Percentiles rank a stretch among this genome's conserved stretches.
phyloP scores from a whole-genome alignment of 2,113 vertebrate genomes.

The Nerophis lumbriciformis region DNA sequence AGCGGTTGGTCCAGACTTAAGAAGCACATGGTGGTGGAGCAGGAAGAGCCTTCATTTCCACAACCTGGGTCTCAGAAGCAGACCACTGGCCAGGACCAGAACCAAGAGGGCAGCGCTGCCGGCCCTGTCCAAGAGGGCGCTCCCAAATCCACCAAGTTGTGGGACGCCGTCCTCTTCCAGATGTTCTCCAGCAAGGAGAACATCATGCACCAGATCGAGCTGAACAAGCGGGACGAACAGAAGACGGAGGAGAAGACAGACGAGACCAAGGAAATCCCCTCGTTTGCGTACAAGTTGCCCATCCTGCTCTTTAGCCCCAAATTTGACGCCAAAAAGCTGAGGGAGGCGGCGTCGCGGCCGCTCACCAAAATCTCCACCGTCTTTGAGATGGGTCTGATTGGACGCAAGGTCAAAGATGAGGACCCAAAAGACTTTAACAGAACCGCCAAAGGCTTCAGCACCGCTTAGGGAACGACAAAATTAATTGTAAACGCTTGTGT shows the following conservation, averaged over 20 bases:
- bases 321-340: slow-evolving; percentile 88
- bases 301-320: slow-evolving; percentile 83
- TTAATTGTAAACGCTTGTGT: neutral
- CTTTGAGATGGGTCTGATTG: slow-evolving; percentile 76
- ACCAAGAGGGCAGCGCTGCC: slow-evolving; percentile 32
- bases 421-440: slow-evolving; percentile 87
- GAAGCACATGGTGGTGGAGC: slow-evolving; percentile 84
- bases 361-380: slow-evolving; percentile 67
- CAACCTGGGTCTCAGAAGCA: slow-evolving; percentile 42
- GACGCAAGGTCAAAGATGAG: slow-evolving; percentile 70
- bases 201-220: slow-evolving; percentile 72
- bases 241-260: slow-evolving; percentile 33
- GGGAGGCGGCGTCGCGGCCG: slow-evolving; percentile 78
- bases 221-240: slow-evolving; percentile 57
- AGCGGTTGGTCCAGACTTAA: slow-evolving; percentile 87
- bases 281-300: slow-evolving; percentile 73
- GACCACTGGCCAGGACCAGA: slow-evolving; percentile 24
- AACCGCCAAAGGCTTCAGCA: slow-evolving; percentile 79
- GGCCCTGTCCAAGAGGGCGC: slow-evolving; percentile 37
- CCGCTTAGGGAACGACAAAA: slow-evolving; percentile 38
- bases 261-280: slow-evolving; percentile 57
- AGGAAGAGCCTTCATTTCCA: slow-evolving; percentile 69
- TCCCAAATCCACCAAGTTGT: slow-evolving; percentile 80
- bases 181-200: slow-evolving; percentile 76
- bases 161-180: slow-evolving; percentile 89